Base-by-base conservation (phyloP, 2,113 vertebrate genomes). In the Alligator mississippiensis region DNA sequence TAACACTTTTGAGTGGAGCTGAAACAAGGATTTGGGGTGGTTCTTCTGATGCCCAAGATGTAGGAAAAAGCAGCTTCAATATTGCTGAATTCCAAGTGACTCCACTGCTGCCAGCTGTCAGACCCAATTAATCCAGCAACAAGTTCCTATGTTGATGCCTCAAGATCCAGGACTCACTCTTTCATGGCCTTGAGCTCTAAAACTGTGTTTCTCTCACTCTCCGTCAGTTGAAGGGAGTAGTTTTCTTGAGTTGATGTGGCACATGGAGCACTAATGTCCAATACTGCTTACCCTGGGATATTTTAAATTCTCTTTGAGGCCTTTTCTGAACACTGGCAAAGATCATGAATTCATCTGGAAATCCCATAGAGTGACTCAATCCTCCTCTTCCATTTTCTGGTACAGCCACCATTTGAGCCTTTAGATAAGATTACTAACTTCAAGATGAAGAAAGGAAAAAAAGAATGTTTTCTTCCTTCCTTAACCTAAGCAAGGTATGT, bases 1-100 rank as follows among this genome's bases (percentile, higher is more conserved):
- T 8, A 47, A 47, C 47, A 47, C 47, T 47, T 47, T 47, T 47
- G 47, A 47, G 47, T 47, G 47, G 47, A 47, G 47, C 47, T 47
- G 47, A 47, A 47, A 47, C 47, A 47, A 47, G 47, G 47, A 47
- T 2, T 16, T 64, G 47, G 17, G 64, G 59, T 0, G 2, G 34
- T 5, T 61, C 54, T 30, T 27, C 0, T 0, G 21, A n/a, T 21
- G 28, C n/a, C 7, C 12, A n/a, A 61, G 5, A 3, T 19, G 5
- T 4, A 19, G 17, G 55, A 25, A 15, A 4, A 24, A 28, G 68
- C 60, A 62, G 70, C 9, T 11, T 6, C 14, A 9, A 25, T 63
- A 25, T 63, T 63, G 22, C 61, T 25, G 61, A 63, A 24, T 25
- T 25, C 0, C 0, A 13, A 4, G 54, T 55, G 54, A 34, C 18